Evolutionary conservation across 1,140 invertebrate genomes (phyloP).

Genomic region (Drosophila nigrodunni): DNA sequence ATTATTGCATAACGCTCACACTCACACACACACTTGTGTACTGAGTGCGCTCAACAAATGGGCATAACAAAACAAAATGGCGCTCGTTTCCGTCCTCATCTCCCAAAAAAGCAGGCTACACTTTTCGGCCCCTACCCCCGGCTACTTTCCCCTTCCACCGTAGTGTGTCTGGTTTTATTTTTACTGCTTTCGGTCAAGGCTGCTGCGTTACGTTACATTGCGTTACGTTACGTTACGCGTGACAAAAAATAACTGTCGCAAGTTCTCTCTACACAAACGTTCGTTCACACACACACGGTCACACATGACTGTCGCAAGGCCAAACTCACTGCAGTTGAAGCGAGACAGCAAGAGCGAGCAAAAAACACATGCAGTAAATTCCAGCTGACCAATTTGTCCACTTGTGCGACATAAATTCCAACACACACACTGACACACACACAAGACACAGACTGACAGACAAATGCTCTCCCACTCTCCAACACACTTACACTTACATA

Average conservation of each 20-base stretch:
- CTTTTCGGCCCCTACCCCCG: neutral
- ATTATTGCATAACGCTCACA: conserved; percentile 14
- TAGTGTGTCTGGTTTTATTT: conserved; percentile 13
- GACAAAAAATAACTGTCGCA: conserved; percentile 17
- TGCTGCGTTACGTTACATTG: neutral
- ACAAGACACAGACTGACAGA: too few relatives aligned
- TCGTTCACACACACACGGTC: neutral
- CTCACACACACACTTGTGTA: neutral
- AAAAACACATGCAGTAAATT: conserved; percentile 36
- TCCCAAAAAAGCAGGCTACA: conserved; percentile 40
- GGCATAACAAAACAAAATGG: conserved; percentile 1
- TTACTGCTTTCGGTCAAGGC: conserved; percentile 35
- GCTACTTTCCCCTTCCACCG: neutral
- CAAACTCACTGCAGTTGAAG: conserved; percentile 17
- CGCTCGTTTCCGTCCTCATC: conserved; percentile 17
- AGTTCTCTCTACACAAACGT: conserved; percentile 6
- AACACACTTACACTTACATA: too few relatives aligned
- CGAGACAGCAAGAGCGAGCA: conserved; percentile 1
- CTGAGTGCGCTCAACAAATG: neutral
- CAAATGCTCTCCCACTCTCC: too few relatives aligned
- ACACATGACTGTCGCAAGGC: conserved; percentile 12
- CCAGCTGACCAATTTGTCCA: conserved; percentile 40
- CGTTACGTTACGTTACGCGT: conserved; percentile 4
- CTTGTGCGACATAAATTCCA: conserved; percentile 37
- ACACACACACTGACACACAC: conserved; percentile 23